A percentile compares a stretch with the other conserved stretches of the same genome.
These are phyloP conservation scores for Hylia prasina DNA, from an alignment of 2,113 vertebrate species.

Conservation along the genomic window DNA sequence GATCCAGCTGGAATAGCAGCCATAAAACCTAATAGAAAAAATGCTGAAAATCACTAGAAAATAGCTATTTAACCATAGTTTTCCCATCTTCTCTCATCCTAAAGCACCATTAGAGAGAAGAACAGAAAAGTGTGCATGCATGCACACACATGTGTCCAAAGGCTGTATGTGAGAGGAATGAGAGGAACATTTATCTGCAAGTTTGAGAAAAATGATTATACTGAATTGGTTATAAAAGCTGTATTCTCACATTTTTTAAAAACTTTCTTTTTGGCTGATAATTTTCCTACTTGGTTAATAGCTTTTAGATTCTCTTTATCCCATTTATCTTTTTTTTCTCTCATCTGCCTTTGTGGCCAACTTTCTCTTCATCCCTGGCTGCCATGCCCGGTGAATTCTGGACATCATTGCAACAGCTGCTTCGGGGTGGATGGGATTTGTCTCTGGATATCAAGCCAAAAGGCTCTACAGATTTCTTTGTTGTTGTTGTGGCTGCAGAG, in stretches of 20 bases:
- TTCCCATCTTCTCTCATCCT: neutral
- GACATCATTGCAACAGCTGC: neutral
- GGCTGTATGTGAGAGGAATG: accelerated
- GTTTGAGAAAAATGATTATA: neutral
- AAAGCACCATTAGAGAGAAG: neutral
- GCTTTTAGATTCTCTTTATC: neutral
- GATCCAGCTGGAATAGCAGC: neutral
- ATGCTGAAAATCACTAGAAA: neutral
- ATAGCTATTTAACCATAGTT: neutral
- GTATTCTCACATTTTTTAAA: neutral
- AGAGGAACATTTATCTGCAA: neutral
- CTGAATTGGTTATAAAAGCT: neutral
- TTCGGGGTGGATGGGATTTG: neutral
- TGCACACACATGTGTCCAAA: neutral
- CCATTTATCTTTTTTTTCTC: neutral
- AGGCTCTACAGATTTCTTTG: neutral
- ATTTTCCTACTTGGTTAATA: neutral
- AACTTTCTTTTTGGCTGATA: neutral
- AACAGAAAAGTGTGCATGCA: neutral
- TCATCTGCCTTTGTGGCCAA: neutral
- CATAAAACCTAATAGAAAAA: neutral
- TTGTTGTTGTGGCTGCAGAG: neutral
- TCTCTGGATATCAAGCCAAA: neutral
- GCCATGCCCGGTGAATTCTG: neutral
- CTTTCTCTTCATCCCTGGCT: neutral